These are phyloP conservation scores for Callopanchax toddi DNA, from an alignment of 2,113 vertebrate genomes.

Conservation along the genomic window DNA sequence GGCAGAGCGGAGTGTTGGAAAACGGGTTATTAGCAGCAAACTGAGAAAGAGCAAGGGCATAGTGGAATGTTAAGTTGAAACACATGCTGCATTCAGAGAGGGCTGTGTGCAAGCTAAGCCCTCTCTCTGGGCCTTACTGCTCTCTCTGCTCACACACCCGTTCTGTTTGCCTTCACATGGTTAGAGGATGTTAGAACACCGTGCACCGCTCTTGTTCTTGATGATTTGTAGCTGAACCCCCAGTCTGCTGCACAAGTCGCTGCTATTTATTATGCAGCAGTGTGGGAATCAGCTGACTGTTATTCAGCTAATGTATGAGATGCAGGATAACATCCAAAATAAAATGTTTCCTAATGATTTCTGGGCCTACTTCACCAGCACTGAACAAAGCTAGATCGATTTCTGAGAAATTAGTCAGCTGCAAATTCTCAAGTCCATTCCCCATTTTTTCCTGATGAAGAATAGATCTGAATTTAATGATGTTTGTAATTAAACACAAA, in stretches of 20 bases:
- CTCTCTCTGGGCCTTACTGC: conserved; percentile 17
- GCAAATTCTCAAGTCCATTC: conserved; percentile 14
- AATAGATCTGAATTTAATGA: conserved; percentile 61
- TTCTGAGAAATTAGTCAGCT: conserved; percentile 33
- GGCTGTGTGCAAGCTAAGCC: conserved; percentile 32
- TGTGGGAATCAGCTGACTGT: not conserved
- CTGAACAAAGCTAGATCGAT: conserved; percentile 45
- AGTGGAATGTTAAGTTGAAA: conserved; percentile 79
- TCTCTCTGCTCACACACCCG: conserved; percentile 2
- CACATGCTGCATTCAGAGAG: conserved; percentile 75
- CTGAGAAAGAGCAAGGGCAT: conserved; percentile 57
- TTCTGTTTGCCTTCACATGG: conserved; percentile 41
- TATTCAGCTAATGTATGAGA: not conserved
- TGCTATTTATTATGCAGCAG: not conserved
- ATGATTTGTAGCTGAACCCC: not conserved
- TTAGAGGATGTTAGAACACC: conserved; percentile 9
- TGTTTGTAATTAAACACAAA: conserved; percentile 70
- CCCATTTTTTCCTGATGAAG: conserved; percentile 40
- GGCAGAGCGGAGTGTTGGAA: conserved; percentile 42
- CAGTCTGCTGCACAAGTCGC: not conserved
- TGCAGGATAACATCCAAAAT: not conserved
- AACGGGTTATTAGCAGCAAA: conserved; percentile 50
- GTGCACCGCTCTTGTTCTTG: not conserved
- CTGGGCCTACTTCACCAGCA: conserved; percentile 16
- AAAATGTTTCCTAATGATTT: conserved; percentile 10